These are phyloP conservation scores for Enteromius radiatus DNA, from an alignment of 2,797 vertebrate species.

Conservation along the genomic window DNA sequence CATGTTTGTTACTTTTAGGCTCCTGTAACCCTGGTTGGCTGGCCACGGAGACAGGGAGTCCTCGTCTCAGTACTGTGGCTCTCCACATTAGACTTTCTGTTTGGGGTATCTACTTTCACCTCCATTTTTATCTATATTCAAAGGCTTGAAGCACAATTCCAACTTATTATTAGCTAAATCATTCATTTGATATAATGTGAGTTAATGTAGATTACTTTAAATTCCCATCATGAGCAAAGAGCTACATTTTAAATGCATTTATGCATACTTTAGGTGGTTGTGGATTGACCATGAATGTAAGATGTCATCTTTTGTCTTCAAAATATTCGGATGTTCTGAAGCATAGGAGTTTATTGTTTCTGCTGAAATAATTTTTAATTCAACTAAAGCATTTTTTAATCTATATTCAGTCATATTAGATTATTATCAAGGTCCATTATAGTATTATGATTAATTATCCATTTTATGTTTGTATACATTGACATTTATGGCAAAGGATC, in stretches of 20 bases:
- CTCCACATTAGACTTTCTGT: conserved; percentile 51
- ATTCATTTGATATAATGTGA: neutral
- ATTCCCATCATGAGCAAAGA: neutral
- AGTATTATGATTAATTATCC: neutral
- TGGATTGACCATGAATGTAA: conserved; percentile 22
- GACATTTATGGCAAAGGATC: neutral
- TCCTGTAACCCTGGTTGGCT: conserved; percentile 53
- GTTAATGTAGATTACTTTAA: neutral
- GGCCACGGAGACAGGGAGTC: conserved; percentile 50
- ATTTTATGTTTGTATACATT: neutral
- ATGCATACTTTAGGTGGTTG: conserved; percentile 17
- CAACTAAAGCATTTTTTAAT: neutral
- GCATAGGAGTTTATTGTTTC: neutral
- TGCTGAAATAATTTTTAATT: neutral
- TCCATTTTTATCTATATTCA: conserved; percentile 33
- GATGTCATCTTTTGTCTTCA: neutral
- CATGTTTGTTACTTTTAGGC: conserved; percentile 58
- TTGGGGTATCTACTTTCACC: conserved; percentile 49
- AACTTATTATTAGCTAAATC: conserved; percentile 23
- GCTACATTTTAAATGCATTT: neutral
- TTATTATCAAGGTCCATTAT: neutral
- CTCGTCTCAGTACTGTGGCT: conserved; percentile 53
- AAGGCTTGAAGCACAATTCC: conserved; percentile 21
- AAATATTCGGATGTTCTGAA: conserved; percentile 1
- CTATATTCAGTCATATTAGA: neutral